These are phyloP conservation scores for Protodeltote pygarga DNA, from an alignment of 2,888 invertebrate genomes.

Conservation along the genomic window DNA sequence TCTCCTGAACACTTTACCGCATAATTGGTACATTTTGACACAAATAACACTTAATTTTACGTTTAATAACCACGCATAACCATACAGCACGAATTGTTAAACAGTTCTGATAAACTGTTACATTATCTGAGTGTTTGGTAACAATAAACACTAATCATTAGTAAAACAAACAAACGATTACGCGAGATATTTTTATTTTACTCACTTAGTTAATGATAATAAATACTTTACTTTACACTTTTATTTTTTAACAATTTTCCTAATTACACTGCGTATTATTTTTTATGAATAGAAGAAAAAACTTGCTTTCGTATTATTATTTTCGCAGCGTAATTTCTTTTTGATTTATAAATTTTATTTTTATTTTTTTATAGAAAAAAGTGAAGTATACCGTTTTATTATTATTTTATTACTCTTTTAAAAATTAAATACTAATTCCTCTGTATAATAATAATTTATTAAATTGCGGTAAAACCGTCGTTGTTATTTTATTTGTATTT, in stretches of 20 bases:
- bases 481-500: conserved; percentile 2
- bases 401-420: not conserved
- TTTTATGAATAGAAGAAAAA: no score
- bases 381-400: not conserved
- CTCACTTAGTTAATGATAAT: no score
- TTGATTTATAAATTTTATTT: no score
- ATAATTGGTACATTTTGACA: conserved; percentile 65
- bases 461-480: conserved; percentile 8
- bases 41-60: conserved; percentile 6
- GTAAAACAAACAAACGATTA: conserved; percentile 24
- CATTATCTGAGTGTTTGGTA: conserved; percentile 25
- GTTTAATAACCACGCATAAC: conserved; percentile 26
- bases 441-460: no score
- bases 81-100: conserved; percentile 23
- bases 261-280: no score
- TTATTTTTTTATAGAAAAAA: no score
- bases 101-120: conserved; percentile 25
- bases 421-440: no score
- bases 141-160: conserved; percentile 20
- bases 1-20: conserved; percentile 53
- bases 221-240: no score
- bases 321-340: no score
- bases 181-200: not conserved
- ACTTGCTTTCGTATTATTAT: no score
- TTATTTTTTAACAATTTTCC: no score